A percentile compares a stretch with the other conserved stretches of the same genome.
Evolutionary conservation across 2,113 vertebrate species (phyloP).

Genomic region (Picathartes gymnocephalus): DNA sequence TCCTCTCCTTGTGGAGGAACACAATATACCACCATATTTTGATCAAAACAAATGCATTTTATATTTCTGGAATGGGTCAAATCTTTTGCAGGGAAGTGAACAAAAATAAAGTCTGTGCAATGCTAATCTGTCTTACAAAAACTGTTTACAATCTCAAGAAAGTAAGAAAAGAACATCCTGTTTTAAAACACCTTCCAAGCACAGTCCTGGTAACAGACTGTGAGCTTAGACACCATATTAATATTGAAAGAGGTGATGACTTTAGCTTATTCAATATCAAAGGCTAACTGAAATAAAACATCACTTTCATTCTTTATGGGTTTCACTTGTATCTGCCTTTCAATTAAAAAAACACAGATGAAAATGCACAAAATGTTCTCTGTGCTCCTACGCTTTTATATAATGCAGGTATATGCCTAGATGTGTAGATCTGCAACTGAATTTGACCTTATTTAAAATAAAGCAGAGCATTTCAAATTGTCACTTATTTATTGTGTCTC

Average conservation of each 20-base stretch:
- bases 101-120: background rate
- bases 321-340: background rate
- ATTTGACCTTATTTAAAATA: background rate
- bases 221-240: background rate
- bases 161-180: background rate
- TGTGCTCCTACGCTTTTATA: background rate
- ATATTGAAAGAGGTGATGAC: background rate
- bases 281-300: conserved; percentile 1
- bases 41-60: background rate
- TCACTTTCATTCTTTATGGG: background rate
- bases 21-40: background rate
- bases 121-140: background rate
- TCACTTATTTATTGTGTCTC: background rate
- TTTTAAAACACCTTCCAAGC: background rate
- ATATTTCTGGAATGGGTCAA: background rate
- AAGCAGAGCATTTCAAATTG: background rate
- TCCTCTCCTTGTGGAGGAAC: background rate
- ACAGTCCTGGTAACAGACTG: background rate
- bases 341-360: background rate
- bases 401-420: background rate
- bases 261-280: background rate
- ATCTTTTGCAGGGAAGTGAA: background rate
- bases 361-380: background rate
- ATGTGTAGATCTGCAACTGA: background rate
- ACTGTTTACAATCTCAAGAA: background rate